phyloP scores from a whole-genome alignment of 2,113 vertebrate genomes.

The Pholis gunnellus region DNA sequence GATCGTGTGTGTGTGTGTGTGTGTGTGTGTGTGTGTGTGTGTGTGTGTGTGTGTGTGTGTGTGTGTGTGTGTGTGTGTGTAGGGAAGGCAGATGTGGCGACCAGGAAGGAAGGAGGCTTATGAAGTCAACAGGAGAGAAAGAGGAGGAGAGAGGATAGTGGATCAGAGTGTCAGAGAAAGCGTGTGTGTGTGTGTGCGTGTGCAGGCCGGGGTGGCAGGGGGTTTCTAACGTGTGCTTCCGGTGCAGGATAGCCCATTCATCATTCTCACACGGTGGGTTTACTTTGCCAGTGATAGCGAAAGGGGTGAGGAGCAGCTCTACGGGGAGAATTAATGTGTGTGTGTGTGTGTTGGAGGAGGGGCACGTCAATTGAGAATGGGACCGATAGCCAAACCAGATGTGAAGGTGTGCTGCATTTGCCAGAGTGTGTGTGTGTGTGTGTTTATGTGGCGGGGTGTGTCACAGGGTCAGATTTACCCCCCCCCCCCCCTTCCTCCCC shows the following conservation, averaged over 20 bases:
- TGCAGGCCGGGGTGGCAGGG: constrained; percentile 60
- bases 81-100: constrained; percentile 67
- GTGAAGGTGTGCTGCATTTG: constrained; percentile 57
- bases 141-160: constrained; percentile 52
- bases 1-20: constrained; percentile 30
- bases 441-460: constrained; percentile 39
- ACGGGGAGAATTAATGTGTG: constrained; percentile 74
- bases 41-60: no score
- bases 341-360: constrained; percentile 67
- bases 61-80: constrained; percentile 30
- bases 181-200: constrained; percentile 50
- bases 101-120: constrained; percentile 72
- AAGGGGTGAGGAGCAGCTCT: constrained; percentile 71
- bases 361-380: constrained; percentile 59
- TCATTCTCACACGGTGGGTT: constrained; percentile 82
- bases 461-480: constrained; percentile 61
- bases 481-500: constrained; percentile 12
- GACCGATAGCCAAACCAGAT: constrained; percentile 78
- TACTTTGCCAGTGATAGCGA: constrained; percentile 82
- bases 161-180: constrained; percentile 46
- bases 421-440: constrained; percentile 19
- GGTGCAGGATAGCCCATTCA: constrained; percentile 80
- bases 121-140: constrained; percentile 70
- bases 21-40: no score
- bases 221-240: constrained; percentile 79